Evolutionary conservation across 1,140 invertebrate species (phyloP).

Genomic region (Drosophila pseudoananassae): DNA sequence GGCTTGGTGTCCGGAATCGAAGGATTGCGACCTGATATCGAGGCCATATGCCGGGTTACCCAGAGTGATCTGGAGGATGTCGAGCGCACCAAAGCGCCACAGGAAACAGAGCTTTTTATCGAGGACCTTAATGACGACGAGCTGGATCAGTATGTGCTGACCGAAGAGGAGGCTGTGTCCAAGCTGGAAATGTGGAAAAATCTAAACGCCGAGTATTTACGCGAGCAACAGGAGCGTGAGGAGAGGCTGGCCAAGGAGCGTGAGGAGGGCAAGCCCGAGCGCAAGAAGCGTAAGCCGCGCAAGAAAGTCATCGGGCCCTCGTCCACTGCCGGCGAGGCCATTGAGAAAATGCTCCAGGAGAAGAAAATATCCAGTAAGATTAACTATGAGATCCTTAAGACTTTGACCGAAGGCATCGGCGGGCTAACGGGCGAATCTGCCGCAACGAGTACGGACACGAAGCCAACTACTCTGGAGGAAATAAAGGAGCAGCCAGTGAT

Average conservation of each 20-base stretch:
- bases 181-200: slow-evolving; percentile 94
- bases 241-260: slow-evolving; percentile 89
- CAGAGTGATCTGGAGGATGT: slow-evolving; percentile 66
- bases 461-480: slow-evolving; percentile 50
- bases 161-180: slow-evolving; percentile 89
- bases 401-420: slow-evolving; percentile 79
- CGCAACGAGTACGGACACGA: slow-evolving; percentile 17
- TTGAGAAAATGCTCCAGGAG: slow-evolving; percentile 97
- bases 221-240: slow-evolving; percentile 93
- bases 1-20: slow-evolving; percentile 53
- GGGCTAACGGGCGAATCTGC: slow-evolving; percentile 35
- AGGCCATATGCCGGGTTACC: slow-evolving; percentile 76
- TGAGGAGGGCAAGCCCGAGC: slow-evolving; percentile 92
- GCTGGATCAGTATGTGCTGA: slow-evolving; percentile 94
- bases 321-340: slow-evolving; percentile 95
- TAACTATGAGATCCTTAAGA: slow-evolving; percentile 98
- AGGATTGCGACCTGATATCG: slow-evolving; percentile 79
- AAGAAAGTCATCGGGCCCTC: slow-evolving; percentile 88
- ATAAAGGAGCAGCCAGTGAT: slow-evolving; percentile 56
- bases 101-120: slow-evolving; percentile 88
- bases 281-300: slow-evolving; percentile 88
- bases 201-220: slow-evolving; percentile 93
- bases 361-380: slow-evolving; percentile 98
- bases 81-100: slow-evolving; percentile 69
- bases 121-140: slow-evolving; percentile 94